Conservation (phyloP, 1,140 invertebrate species). For the Dufourea novaeangliae region DNA sequence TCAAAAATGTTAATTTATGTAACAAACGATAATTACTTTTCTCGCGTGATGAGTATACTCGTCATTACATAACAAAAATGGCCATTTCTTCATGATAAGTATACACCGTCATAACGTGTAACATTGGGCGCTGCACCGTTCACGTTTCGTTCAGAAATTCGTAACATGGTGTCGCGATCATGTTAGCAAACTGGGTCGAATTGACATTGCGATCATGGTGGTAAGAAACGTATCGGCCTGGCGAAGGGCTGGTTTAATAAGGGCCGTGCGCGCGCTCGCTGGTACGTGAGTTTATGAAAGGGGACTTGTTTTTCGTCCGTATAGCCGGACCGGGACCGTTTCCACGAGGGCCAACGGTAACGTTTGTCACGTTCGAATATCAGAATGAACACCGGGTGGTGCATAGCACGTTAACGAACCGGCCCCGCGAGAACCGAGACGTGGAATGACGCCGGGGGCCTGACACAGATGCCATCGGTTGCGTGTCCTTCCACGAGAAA, state of each 20-base stretch:
- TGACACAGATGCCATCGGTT: constrained; percentile 35
- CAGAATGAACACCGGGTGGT: constrained; percentile 52
- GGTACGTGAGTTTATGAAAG: constrained; percentile 56
- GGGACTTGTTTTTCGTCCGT: constrained; percentile 48
- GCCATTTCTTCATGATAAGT: no score
- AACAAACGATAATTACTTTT: no score
- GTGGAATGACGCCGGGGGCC: constrained; percentile 26
- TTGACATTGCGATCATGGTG: constrained; percentile 52
- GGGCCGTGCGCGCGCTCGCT: neutral
- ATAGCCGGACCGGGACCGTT: constrained; percentile 67
- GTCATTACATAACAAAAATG: no score
- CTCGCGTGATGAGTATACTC: no score
- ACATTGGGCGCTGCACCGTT: no score
- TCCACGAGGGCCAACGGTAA: constrained; percentile 65
- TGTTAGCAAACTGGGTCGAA: constrained; percentile 41
- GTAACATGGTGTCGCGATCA: neutral
- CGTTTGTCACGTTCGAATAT: constrained; percentile 64
- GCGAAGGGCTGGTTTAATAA: constrained; percentile 28
- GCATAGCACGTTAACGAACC: constrained; percentile 62
- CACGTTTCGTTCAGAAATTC: constrained; percentile 27
- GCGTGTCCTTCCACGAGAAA: constrained; percentile 49
- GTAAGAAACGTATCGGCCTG: constrained; percentile 43
- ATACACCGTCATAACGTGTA: no score
- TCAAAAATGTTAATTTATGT: no score
- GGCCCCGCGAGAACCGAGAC: constrained; percentile 21